These are phyloP conservation scores for Deilephila porcellus DNA, from an alignment of 2,888 invertebrate species.

Conservation along the genomic window DNA sequence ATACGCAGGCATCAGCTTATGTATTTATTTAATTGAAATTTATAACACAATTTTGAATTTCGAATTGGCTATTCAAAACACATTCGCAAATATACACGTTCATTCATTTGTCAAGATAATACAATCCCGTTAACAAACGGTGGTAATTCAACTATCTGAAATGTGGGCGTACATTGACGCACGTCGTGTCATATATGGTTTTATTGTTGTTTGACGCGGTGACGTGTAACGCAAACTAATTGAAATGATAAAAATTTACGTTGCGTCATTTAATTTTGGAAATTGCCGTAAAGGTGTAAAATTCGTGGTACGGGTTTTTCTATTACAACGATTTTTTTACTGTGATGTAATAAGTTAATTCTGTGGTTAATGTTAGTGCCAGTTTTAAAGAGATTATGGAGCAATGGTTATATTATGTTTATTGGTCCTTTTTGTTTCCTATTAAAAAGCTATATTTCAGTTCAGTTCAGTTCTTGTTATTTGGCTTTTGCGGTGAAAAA, in stretches of 20 bases:
- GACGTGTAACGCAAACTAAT: conserved; percentile 16
- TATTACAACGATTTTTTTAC: background rate
- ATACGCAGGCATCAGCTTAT: too few relatives aligned
- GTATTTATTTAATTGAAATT: too few relatives aligned
- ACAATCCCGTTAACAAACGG: conserved; percentile 20
- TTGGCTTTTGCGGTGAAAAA: too few relatives aligned
- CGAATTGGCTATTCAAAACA: background rate
- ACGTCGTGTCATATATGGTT: conserved; percentile 17
- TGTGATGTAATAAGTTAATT: background rate
- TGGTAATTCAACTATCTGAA: conserved; percentile 18
- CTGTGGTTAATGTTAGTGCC: too few relatives aligned
- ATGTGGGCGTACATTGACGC: conserved; percentile 31
- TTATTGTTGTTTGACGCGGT: conserved; percentile 14
- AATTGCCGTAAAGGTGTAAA: background rate
- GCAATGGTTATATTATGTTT: too few relatives aligned
- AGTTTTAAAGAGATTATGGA: too few relatives aligned
- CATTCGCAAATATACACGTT: background rate
- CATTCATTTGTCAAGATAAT: conserved; percentile 16
- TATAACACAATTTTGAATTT: too few relatives aligned
- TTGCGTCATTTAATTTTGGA: conserved; percentile 6
- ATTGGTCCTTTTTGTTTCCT: too few relatives aligned
- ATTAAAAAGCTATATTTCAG: too few relatives aligned
- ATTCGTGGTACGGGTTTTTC: background rate
- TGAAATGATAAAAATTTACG: background rate
- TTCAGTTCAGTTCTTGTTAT: too few relatives aligned